A percentile compares a stretch with the other conserved stretches of the same genome.
Conservation (phyloP, 2,797 vertebrate species). For the Halcyon leucocephala region DNA sequence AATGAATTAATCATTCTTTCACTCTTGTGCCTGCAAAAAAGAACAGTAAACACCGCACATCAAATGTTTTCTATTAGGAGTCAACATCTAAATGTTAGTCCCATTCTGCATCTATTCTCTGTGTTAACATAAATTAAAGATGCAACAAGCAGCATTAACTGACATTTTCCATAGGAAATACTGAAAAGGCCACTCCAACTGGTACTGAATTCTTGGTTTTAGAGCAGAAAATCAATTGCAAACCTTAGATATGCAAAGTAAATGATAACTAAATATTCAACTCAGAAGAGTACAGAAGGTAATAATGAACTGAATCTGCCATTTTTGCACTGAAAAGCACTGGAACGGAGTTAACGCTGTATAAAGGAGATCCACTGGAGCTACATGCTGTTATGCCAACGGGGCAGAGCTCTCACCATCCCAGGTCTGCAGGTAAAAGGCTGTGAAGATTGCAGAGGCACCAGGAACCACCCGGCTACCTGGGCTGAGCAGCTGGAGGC, state of each 20-base stretch:
- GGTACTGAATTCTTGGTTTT: background rate
- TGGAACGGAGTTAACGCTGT: rapidly evolving
- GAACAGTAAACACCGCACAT: background rate
- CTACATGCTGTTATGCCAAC: rapidly evolving
- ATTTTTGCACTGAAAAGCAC: background rate
- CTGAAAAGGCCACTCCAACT: background rate
- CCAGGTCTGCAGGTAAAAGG: background rate
- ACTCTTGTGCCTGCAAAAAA: background rate
- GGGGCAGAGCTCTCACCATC: background rate
- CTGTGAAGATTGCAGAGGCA: background rate
- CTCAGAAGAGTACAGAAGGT: background rate
- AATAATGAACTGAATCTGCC: background rate
- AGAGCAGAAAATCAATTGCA: background rate
- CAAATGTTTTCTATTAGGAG: background rate
- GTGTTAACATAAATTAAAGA: background rate
- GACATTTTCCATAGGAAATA: background rate
- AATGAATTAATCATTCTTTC: background rate
- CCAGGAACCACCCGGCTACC: background rate
- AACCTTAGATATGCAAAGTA: background rate
- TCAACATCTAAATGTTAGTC: background rate
- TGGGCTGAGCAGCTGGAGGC: background rate
- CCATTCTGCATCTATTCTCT: background rate
- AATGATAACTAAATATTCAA: rapidly evolving
- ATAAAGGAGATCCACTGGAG: background rate
- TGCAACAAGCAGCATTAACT: background rate